Conservation (phyloP, 2,888 invertebrate genomes). For the Eremobia ochroleuca region DNA sequence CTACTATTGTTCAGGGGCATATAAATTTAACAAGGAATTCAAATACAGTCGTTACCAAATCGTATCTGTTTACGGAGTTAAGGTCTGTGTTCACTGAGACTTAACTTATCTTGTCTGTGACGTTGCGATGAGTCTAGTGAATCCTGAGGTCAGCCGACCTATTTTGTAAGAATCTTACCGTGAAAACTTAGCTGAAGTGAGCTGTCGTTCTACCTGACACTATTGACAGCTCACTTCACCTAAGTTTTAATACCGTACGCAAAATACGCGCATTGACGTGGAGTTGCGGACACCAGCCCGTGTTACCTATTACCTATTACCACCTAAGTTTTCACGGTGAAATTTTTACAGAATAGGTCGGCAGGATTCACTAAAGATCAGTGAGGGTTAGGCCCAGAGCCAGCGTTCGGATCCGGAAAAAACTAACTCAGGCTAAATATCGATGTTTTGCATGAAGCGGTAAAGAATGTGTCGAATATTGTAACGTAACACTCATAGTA, state of each 20-base stretch:
- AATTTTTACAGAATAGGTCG: not conserved
- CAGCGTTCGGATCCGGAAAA: not conserved
- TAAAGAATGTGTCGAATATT: conserved; percentile 4
- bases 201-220: not conserved
- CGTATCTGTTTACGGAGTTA: conserved; percentile 57
- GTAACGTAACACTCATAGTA: too few species aligned
- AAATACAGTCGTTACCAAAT: conserved; percentile 62
- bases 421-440: not conserved
- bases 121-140: not conserved
- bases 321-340: not conserved
- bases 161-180: not conserved
- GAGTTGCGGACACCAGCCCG: too few species aligned
- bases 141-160: not conserved
- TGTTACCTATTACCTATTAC: too few species aligned
- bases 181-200: not conserved
- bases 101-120: conserved; percentile 13
- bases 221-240: not conserved
- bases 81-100: conserved; percentile 22
- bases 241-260: too few species aligned
- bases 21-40: conserved; percentile 62
- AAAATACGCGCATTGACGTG: too few species aligned
- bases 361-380: not conserved
- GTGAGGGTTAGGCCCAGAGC: not conserved
- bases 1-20: conserved; percentile 52
- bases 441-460: not conserved